Conservation (phyloP, 64 coral and sea anemone genomes). For the Dendrophyllia cribrosa region DNA sequence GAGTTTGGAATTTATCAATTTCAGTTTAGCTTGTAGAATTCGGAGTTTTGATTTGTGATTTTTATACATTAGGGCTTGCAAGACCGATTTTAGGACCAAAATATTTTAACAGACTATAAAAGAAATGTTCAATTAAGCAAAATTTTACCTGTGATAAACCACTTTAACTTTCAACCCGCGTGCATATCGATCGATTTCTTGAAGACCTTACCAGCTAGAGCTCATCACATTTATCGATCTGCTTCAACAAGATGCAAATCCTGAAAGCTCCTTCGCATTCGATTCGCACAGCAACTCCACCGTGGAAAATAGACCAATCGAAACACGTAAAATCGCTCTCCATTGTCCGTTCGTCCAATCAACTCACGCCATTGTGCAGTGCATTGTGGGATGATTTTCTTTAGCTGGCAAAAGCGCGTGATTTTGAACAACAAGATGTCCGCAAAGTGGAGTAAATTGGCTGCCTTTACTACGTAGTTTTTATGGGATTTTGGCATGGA, state of each 20-base stretch:
- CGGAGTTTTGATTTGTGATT: no score
- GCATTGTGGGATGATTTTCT: constrained; percentile 99
- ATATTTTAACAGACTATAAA: no score
- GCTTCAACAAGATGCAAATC: neutral
- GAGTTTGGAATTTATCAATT: no score
- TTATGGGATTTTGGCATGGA: constrained; percentile 69
- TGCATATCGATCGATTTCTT: no score
- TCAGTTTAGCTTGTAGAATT: no score
- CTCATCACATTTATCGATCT: no score
- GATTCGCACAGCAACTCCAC: neutral
- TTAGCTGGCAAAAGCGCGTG: constrained; percentile 98
- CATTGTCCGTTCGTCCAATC: constrained; percentile 72
- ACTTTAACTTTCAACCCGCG: no score
- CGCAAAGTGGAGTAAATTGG: constrained; percentile 64
- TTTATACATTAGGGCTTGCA: no score
- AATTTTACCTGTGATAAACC: no score
- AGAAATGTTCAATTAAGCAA: no score
- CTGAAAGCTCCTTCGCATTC: neutral
- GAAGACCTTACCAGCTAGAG: no score
- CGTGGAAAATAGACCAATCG: constrained; percentile 55
- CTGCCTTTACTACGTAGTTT: constrained; percentile 90
- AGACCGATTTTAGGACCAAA: no score
- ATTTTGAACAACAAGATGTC: constrained; percentile 99
- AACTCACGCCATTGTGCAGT: neutral
- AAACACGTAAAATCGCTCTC: neutral